Conservation (phyloP, 2,888 invertebrate species). For the Choreutis nemorana region DNA sequence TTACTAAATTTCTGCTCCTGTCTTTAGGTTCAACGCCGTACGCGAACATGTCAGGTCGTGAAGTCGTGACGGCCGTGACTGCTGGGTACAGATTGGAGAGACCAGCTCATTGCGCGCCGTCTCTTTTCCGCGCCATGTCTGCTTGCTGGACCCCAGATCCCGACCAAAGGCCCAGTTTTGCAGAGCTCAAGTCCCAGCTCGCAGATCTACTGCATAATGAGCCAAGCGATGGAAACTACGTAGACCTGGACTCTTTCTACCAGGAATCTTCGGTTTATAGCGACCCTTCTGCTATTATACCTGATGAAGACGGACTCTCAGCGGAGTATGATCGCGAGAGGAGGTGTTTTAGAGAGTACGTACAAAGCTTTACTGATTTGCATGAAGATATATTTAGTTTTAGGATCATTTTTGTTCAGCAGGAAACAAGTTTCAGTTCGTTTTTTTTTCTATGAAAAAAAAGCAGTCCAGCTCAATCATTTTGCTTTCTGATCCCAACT, state of each 20-base stretch:
- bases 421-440: background rate
- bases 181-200: constrained; percentile 64
- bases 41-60: constrained; percentile 83
- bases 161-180: constrained; percentile 75
- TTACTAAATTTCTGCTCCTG: too few relatives aligned
- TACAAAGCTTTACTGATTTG: too few relatives aligned
- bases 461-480: too few relatives aligned
- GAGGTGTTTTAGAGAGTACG: constrained; percentile 53
- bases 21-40: constrained; percentile 82
- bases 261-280: constrained; percentile 68
- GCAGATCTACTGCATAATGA: constrained; percentile 69
- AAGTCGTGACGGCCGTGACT: constrained; percentile 82
- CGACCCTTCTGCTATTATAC: constrained; percentile 58
- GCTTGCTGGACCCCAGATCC: constrained; percentile 74
- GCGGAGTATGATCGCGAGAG: constrained; percentile 56
- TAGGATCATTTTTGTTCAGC: background rate
- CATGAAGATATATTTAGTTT: constrained; percentile 2
- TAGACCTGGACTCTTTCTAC: constrained; percentile 73
- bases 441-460: background rate
- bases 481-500: too few relatives aligned
- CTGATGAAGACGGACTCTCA: constrained; percentile 55
- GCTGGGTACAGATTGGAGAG: constrained; percentile 81
- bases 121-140: constrained; percentile 57
- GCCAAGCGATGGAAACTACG: constrained; percentile 70
- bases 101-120: constrained; percentile 79